Evolutionary conservation across 2,888 invertebrate species (phyloP).

Genomic region (Pseudanteris insignis): DNA sequence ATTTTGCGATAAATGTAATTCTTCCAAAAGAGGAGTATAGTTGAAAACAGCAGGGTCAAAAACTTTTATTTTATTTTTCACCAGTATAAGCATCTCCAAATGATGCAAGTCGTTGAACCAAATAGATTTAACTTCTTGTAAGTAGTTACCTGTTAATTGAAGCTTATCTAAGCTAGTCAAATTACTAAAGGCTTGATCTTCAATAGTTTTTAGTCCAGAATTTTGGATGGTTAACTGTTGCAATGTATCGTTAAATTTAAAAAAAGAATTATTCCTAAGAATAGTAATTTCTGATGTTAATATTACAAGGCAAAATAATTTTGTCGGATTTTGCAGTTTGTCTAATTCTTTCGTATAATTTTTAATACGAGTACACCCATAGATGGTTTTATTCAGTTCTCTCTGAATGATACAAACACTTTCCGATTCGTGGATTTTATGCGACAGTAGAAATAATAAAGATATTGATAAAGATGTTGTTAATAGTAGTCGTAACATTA

Average conservation of each 20-base stretch:
- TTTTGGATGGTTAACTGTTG: not conserved
- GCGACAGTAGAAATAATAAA: not conserved
- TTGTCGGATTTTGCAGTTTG: not conserved
- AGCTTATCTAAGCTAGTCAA: constrained; percentile 1
- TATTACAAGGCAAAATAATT: not conserved
- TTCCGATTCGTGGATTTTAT: not conserved
- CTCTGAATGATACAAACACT: constrained; percentile 3
- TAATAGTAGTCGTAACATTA: not conserved
- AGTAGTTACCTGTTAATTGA: not conserved
- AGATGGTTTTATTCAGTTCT: not conserved
- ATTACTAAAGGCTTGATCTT: constrained; percentile 7
- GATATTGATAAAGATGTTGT: not conserved
- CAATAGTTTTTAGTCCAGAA: not conserved
- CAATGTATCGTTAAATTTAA: not conserved
- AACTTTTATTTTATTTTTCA: not conserved
- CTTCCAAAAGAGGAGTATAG: not conserved
- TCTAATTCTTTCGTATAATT: constrained; percentile 3
- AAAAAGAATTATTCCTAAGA: not conserved
- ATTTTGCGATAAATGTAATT: constrained; percentile 2
- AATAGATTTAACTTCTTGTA: not conserved
- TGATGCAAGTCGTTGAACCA: constrained; percentile 3
- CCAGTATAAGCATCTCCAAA: not conserved
- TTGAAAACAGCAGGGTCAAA: not conserved
- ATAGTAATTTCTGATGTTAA: constrained; percentile 1
- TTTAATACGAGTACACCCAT: constrained; percentile 2